Evolutionary conservation across 2,113 vertebrate genomes (phyloP).

Genomic region (Hydropotes inermis): DNA sequence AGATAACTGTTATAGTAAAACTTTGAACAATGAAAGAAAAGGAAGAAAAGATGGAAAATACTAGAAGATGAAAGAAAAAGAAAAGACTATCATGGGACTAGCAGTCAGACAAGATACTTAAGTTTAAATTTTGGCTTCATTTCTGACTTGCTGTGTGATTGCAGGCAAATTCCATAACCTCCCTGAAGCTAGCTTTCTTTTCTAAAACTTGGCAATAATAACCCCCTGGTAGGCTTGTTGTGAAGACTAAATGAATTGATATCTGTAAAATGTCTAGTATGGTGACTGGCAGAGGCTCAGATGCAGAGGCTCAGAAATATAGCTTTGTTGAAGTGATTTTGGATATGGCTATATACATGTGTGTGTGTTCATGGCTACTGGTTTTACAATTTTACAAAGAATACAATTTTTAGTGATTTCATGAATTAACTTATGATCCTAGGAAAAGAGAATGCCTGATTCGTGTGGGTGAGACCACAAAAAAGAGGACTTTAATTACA

Average conservation of each 20-base stretch:
- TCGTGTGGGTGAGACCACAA: not conserved
- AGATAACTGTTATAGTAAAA: not conserved
- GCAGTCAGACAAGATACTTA: not conserved
- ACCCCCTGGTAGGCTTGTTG: not conserved
- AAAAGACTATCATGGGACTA: not conserved
- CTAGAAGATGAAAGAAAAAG: not conserved
- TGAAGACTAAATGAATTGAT: not conserved
- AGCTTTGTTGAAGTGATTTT: not conserved
- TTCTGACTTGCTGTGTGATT: not conserved
- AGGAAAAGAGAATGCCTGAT: not conserved
- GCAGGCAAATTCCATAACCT: not conserved
- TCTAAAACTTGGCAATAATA: not conserved
- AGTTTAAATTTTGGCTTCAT: not conserved
- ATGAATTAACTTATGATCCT: not conserved
- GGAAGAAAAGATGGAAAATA: not conserved
- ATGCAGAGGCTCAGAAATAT: not conserved
- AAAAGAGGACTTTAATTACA: not conserved
- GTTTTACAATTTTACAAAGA: not conserved
- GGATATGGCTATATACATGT: not conserved
- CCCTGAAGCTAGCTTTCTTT: not conserved
- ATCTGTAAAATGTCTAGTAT: not conserved
- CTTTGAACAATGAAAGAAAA: not conserved
- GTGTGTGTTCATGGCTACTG: not conserved
- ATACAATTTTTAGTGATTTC: not conserved
- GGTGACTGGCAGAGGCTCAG: not conserved